A percentile compares a stretch with the other conserved stretches of the same genome.
phyloP scores from a whole-genome alignment of 2,888 invertebrate species.

The Electrophaes corylata region DNA sequence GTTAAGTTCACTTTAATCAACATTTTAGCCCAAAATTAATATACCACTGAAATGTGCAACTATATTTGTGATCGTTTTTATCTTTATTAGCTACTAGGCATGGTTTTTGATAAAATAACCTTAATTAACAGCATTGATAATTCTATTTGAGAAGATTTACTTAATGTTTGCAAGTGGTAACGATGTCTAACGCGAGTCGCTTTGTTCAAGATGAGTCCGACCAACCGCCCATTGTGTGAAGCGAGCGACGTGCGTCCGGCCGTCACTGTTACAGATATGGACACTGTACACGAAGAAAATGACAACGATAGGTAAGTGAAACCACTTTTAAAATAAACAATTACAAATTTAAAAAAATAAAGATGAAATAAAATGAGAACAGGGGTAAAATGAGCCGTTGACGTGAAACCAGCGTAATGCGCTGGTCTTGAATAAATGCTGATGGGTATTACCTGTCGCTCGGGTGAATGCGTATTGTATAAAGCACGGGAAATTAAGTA shows the following conservation, averaged over 20 bases:
- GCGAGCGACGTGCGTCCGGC: slow-evolving; percentile 65
- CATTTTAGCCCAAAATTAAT: too few relatives aligned
- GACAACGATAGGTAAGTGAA: slow-evolving; percentile 64
- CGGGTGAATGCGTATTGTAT: slow-evolving; percentile 3
- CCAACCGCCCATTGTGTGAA: slow-evolving; percentile 66
- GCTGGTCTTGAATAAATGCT: neutral
- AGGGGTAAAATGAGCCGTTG: neutral
- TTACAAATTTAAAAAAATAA: too few relatives aligned
- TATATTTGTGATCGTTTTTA: too few relatives aligned
- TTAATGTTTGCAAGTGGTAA: slow-evolving; percentile 31
- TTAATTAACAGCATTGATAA: too few relatives aligned
- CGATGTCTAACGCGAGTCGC: slow-evolving; percentile 39
- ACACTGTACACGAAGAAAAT: slow-evolving; percentile 79
- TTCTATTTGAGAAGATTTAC: neutral
- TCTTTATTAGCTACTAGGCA: too few relatives aligned
- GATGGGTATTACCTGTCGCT: neutral
- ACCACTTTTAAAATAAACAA: too few relatives aligned
- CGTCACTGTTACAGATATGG: slow-evolving; percentile 77
- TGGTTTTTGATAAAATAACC: too few relatives aligned
- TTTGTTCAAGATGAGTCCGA: slow-evolving; percentile 71
- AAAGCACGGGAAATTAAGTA: slow-evolving; percentile 22
- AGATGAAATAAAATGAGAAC: too few relatives aligned
- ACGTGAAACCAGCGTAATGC: neutral
- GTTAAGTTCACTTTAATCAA: too few relatives aligned
- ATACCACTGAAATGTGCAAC: too few relatives aligned